A percentile compares a stretch with the other conserved stretches of the same genome.
Evolutionary conservation across 2,797 vertebrate species (phyloP).

Genomic region (Orestias chungarensis): DNA sequence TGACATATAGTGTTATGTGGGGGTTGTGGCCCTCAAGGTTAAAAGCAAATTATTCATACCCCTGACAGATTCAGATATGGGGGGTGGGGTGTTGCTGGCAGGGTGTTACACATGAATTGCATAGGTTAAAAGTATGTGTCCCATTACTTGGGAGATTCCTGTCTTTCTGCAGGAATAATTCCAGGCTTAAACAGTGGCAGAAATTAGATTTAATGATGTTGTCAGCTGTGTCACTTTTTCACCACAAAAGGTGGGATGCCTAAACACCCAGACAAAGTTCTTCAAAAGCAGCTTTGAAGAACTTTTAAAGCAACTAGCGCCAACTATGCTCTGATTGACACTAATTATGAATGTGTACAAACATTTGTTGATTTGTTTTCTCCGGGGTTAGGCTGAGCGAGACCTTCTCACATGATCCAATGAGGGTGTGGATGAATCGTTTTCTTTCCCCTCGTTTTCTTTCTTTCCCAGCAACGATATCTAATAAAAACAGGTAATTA

Average conservation of each 20-base stretch:
- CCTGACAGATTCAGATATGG: not conserved
- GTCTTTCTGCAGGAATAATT: not conserved
- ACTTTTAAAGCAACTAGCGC: not conserved
- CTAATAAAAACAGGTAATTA: slow-evolving; percentile 10
- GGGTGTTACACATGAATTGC: not conserved
- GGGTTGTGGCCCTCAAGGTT: not conserved
- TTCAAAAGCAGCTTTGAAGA: slow-evolving; percentile 1
- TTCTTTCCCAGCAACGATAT: not conserved
- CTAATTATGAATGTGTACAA: not conserved
- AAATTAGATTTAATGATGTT: slow-evolving; percentile 2
- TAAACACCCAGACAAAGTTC: slow-evolving; percentile 2
- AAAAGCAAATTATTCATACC: not conserved
- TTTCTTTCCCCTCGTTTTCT: not conserved
- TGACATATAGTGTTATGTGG: not conserved
- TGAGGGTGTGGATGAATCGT: not conserved
- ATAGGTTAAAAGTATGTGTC: not conserved
- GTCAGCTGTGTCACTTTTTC: slow-evolving; percentile 3
- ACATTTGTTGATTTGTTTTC: slow-evolving; percentile 10
- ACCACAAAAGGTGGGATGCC: not conserved
- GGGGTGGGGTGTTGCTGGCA: too few relatives aligned
- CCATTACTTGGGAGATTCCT: not conserved
- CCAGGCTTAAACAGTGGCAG: not conserved
- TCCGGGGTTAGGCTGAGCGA: not conserved
- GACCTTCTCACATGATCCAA: not conserved
- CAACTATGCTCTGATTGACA: slow-evolving; percentile 4